Evolutionary conservation across 2,113 vertebrate species (phyloP).

Genomic region (Elgaria multicarinata): DNA sequence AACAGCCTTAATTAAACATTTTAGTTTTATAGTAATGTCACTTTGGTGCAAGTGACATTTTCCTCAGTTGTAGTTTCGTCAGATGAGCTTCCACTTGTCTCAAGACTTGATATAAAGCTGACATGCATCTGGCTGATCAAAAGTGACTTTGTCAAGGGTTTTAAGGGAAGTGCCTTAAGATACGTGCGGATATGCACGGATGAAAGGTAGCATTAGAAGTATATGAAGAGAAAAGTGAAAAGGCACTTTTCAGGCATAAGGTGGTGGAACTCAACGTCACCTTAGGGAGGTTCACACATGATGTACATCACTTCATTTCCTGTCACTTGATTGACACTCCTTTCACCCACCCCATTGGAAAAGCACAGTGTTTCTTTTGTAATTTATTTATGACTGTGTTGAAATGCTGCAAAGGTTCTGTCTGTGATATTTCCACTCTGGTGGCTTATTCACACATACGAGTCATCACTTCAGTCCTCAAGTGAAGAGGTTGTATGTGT

Average conservation of each 20-base stretch:
- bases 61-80: neutral
- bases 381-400: neutral
- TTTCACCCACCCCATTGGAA: neutral
- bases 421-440: neutral
- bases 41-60: neutral
- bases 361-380: neutral
- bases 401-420: neutral
- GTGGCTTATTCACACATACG: neutral
- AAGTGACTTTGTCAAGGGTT: conserved; percentile 15
- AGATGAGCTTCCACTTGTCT: neutral
- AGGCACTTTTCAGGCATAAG: neutral
- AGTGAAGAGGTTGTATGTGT: neutral
- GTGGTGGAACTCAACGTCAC: neutral
- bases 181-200: neutral
- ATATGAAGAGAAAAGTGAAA: neutral
- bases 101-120: conserved; percentile 15
- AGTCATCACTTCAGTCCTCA: neutral
- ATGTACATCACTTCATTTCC: neutral
- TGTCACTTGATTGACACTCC: neutral
- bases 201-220: conserved; percentile 1
- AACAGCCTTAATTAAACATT: too few relatives aligned
- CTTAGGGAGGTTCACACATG: neutral
- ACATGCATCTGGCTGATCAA: neutral
- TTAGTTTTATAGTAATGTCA: neutral
- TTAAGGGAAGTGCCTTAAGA: conserved; percentile 5